A percentile compares a stretch with the other conserved stretches of the same genome.
Evolutionary conservation across 2,888 invertebrate genomes (phyloP).

Genomic region (Lobophora halterata): DNA sequence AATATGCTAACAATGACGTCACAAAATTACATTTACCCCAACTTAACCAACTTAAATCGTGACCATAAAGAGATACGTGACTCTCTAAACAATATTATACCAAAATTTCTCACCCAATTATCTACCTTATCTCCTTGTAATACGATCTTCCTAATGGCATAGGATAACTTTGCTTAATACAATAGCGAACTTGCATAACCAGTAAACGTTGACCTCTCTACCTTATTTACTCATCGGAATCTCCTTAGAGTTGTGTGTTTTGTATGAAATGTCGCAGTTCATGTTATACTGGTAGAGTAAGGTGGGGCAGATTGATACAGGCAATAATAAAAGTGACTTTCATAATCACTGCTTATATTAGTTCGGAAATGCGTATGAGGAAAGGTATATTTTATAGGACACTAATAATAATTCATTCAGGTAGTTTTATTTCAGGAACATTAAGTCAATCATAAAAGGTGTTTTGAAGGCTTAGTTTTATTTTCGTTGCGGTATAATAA

Average conservation of each 20-base stretch:
- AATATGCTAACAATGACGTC: slow-evolving; percentile 49
- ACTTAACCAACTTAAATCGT: slow-evolving; percentile 50
- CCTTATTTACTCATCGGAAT: slow-evolving; percentile 13
- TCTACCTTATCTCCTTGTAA: slow-evolving; percentile 28
- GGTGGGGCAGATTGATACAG: slow-evolving; percentile 37
- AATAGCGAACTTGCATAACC: slow-evolving; percentile 38
- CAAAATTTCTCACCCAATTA: slow-evolving; percentile 30
- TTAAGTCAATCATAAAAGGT: slow-evolving; percentile 5
- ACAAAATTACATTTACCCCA: slow-evolving; percentile 48
- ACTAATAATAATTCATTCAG: slow-evolving; percentile 11
- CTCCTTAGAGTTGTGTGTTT: slow-evolving; percentile 15
- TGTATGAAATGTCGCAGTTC: slow-evolving; percentile 27
- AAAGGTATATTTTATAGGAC: slow-evolving; percentile 13
- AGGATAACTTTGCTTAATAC: slow-evolving; percentile 31
- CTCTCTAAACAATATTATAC: slow-evolving; percentile 36
- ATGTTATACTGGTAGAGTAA: slow-evolving; percentile 26
- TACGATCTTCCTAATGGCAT: slow-evolving; percentile 28
- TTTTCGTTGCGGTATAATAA: too few relatives aligned
- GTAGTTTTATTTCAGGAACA: not conserved
- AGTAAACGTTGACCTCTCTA: slow-evolving; percentile 30
- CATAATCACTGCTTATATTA: slow-evolving; percentile 36
- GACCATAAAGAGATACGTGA: slow-evolving; percentile 49
- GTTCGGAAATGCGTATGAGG: slow-evolving; percentile 19
- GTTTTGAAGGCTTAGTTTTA: too few relatives aligned
- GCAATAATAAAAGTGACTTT: slow-evolving; percentile 50